Percentiles rank a stretch among this genome's conserved stretches.
Conservation (phyloP, 2,113 vertebrate genomes). For the Triplophysa siluroides region DNA sequence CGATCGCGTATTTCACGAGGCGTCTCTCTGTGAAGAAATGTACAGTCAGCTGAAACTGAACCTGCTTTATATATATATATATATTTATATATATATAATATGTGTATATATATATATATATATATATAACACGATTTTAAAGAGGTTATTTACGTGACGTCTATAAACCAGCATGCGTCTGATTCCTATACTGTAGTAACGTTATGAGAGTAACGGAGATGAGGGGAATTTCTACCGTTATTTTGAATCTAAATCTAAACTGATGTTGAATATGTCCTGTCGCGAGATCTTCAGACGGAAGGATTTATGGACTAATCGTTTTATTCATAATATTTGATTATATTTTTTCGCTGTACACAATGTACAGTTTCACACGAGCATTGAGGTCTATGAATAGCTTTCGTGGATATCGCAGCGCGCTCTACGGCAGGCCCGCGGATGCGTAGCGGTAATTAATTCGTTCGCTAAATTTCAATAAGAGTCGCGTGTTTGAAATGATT, state of each 20-base stretch:
- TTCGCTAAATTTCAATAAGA: background rate
- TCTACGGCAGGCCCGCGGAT: slow-evolving; percentile 6
- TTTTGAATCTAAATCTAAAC: too few relatives aligned
- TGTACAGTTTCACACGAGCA: slow-evolving; percentile 26
- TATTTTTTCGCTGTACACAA: too few relatives aligned
- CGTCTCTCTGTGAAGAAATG: background rate
- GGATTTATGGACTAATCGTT: too few relatives aligned
- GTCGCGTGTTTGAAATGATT: background rate
- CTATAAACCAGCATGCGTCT: background rate
- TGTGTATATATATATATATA: background rate
- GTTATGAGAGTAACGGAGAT: too few relatives aligned
- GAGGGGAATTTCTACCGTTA: too few relatives aligned
- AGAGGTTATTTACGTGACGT: background rate
- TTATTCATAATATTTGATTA: too few relatives aligned
- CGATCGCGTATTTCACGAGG: background rate
- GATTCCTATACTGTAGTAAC: background rate
- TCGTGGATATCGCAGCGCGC: slow-evolving; percentile 24
- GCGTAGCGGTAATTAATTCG: background rate
- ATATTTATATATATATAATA: too few relatives aligned
- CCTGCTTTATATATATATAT: background rate
- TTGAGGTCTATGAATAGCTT: slow-evolving; percentile 42
- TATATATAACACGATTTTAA: too few relatives aligned
- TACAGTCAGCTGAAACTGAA: background rate
- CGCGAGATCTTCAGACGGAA: background rate
- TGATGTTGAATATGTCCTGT: too few relatives aligned